Base-by-base conservation (phyloP, 2,113 vertebrate genomes). In the Pseudolaguvia tuberculata region DNA sequence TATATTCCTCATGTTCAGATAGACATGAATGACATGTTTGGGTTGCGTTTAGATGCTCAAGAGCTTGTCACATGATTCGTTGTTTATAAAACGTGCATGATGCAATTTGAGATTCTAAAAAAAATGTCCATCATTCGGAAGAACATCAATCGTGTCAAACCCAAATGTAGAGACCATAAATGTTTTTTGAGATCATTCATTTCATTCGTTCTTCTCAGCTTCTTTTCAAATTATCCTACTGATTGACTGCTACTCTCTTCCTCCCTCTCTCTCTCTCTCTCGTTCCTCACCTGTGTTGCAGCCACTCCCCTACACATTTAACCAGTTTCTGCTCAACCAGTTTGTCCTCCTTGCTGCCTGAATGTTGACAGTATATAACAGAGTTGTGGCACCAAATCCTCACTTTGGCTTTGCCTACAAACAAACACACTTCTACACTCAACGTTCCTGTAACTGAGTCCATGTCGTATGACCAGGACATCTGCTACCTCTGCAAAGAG, bases 321-420 rank as follows among this genome's bases (percentile, higher is more conserved):
- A 87, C 86, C 82, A 87, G 91, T 92, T 90, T 92, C 91, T 90
- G 90, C 84, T 88, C 62, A 92, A 92, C 91, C 91, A 86, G 91
- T 92, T 92, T 88, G 81, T 20, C 86, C 77, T 89, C 85, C 84
- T 83, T 76, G 83, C 83, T 90, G 81, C 85, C 86, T 82, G 79
- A 85, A 84, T 91, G 83, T 89, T 89, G 88, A 88, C 87, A 78
- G 87, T 87, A 87, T 91, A 91, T 85, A 92, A 88, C 72, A 66
- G 67, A 25, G 61, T 27, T 76, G 67, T 0, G 72, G 75, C 61
- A 69, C 72, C 77, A 79, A 81, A 78, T 3, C 70, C 72, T 89
- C 86, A 91, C 79, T 90, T 85, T 84, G 86, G 79, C 82, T 73
- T 83, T 79, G 82, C 42, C 59, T 84, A 76, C 74, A 85, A 81